Conservation (phyloP, 2,113 vertebrate genomes). For the Chloebia gouldiae region DNA sequence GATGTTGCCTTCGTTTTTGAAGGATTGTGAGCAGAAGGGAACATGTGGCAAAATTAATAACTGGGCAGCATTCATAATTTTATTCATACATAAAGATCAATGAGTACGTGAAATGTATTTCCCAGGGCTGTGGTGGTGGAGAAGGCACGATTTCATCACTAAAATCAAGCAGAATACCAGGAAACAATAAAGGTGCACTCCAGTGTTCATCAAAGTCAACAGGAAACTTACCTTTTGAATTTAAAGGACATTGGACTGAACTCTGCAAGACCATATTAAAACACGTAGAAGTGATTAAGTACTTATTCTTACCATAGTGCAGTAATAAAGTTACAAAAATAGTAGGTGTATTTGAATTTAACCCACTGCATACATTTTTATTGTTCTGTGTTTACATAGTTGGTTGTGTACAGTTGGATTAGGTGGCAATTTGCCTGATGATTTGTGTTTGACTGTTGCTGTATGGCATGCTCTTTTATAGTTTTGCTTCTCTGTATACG, state of each 20-base stretch:
- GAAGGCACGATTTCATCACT: conserved; percentile 27
- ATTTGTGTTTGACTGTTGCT: background rate
- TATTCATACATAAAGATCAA: conserved; percentile 48
- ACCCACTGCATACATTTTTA: background rate
- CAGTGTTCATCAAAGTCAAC: background rate
- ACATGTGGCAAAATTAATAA: conserved; percentile 21
- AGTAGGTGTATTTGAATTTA: conserved; percentile 8
- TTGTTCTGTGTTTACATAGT: background rate
- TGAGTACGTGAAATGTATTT: conserved; percentile 30
- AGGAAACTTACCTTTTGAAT: conserved; percentile 7
- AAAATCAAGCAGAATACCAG: background rate
- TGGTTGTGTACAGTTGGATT: background rate
- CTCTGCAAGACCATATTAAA: background rate
- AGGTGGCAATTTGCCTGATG: background rate
- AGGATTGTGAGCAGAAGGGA: background rate
- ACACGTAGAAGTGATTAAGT: background rate
- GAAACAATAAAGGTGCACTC: background rate
- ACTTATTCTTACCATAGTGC: background rate
- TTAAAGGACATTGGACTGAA: background rate
- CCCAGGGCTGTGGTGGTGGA: background rate
- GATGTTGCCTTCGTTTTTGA: background rate
- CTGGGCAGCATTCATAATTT: background rate
- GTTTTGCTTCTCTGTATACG: background rate
- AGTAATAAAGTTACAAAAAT: background rate
- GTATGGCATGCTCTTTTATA: background rate